Evolutionary conservation across 1,140 invertebrate genomes (phyloP), one percentile per base, ranked within the genome.

Genomic region (Psix sp.): DNA sequence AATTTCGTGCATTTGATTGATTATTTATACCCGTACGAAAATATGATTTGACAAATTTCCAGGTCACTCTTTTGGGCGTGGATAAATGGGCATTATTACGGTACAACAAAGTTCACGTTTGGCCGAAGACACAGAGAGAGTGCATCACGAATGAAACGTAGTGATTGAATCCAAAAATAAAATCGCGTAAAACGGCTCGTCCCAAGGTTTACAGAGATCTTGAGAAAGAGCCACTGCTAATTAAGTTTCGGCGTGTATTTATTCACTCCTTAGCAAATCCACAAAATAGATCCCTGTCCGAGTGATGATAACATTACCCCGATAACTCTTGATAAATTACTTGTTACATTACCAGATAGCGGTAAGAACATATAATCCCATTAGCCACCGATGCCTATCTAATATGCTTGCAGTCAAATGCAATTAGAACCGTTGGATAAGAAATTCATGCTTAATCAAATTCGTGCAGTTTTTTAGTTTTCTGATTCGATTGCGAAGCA

Each of bases 261-360:
- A 35, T 63, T 63, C 46, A 43, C 17, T 20, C 14, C 14, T 46
- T 46, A 46, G 33, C 48, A 31, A 9, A 35, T 38, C 29, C 17
- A 24, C 31, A 39, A 54, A 65, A 54, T 31, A 54, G 48, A 65
- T 65, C 38, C 21, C 13, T 21, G 26, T 39, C 21, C 9, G 18
- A 36, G 60, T 21, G 40, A 45, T 54, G 49, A 65, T 65, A 62
- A 62, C 46, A 46, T 39, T 46, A 21, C 17, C 33, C 21, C 21
- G 60, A 54, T 65, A 54, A 54, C 14, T 45, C 33, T 35, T 54
- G 60, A 65, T 65, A 65, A 65, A 65, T 65, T 38, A 54, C 45
- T 39, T 35, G 36, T 38, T 38, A 45, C 26, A 31, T 65, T 46
- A 46, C 29, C 26, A 31, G 35, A 33, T 10, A 15, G 48, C 21